phyloP scores from a whole-genome alignment of 2,113 vertebrate genomes.

The Narcine bancroftii region DNA sequence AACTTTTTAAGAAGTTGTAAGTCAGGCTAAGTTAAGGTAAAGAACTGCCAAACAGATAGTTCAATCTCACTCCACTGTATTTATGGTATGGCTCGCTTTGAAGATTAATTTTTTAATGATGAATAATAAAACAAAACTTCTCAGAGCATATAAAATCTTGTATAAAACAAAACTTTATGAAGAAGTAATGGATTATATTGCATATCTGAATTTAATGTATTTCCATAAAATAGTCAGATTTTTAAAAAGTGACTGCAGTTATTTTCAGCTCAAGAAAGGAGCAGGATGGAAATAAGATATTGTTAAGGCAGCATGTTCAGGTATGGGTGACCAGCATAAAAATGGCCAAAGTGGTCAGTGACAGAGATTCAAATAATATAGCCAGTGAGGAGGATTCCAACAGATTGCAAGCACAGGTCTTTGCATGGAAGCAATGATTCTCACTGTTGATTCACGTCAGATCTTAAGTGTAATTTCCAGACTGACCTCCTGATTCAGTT shows the following conservation, averaged over 20 bases:
- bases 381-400: no score
- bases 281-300: no score
- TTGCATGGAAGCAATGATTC: neutral
- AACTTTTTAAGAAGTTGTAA: slow-evolving; percentile 5
- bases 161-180: slow-evolving; percentile 28
- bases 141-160: slow-evolving; percentile 16
- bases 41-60: neutral
- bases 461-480: neutral
- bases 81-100: slow-evolving; percentile 29
- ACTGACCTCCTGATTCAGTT: neutral
- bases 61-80: slow-evolving; percentile 20
- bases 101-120: slow-evolving; percentile 34
- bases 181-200: neutral
- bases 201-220: neutral
- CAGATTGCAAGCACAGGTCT: no score
- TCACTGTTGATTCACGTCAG: neutral
- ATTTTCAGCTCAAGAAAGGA: neutral
- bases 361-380: no score
- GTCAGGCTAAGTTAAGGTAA: neutral
- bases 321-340: no score
- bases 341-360: no score
- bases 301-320: neutral
- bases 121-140: neutral
- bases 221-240: slow-evolving; percentile 18
- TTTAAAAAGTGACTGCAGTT: neutral